These are phyloP conservation scores for Drosophila prolongata DNA, from an alignment of 2,888 invertebrate genomes.

Conservation along the genomic window DNA sequence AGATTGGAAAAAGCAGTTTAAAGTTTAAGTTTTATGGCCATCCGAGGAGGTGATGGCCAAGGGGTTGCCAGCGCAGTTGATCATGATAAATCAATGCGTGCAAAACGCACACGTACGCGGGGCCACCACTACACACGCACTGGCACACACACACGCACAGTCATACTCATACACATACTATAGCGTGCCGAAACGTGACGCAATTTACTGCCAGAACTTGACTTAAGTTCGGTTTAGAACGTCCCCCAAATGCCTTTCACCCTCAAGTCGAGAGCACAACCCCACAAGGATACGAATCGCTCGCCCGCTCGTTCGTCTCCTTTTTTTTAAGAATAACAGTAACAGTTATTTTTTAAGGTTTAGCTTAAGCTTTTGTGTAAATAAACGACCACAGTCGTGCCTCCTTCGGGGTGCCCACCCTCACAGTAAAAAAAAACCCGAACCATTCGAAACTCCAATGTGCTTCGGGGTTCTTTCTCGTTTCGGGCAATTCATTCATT, in stretches of 20 bases:
- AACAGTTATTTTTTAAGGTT: slow-evolving; percentile 81
- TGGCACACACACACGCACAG: slow-evolving; percentile 11
- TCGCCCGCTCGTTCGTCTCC: slow-evolving; percentile 31
- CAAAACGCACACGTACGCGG: slow-evolving; percentile 77
- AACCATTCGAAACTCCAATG: slow-evolving; percentile 29
- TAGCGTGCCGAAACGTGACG: slow-evolving; percentile 80
- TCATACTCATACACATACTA: slow-evolving; percentile 19
- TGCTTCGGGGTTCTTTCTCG: slow-evolving; percentile 46
- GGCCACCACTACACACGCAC: slow-evolving; percentile 34
- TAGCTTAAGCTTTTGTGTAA: slow-evolving; percentile 82
- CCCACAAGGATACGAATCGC: slow-evolving; percentile 53
- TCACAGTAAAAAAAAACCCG: slow-evolving; percentile 17
- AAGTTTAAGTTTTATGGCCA: slow-evolving; percentile 78
- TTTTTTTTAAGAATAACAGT: slow-evolving; percentile 76
- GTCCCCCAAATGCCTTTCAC: slow-evolving; percentile 49
- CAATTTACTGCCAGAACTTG: slow-evolving; percentile 79
- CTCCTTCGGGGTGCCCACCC: slow-evolving; percentile 48
- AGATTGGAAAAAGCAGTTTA: slow-evolving; percentile 63
- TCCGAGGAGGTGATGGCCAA: slow-evolving; percentile 44
- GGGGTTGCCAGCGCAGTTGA: slow-evolving; percentile 71
- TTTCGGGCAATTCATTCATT: slow-evolving; percentile 79
- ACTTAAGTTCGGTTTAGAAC: slow-evolving; percentile 65
- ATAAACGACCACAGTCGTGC: slow-evolving; percentile 76
- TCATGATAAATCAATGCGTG: slow-evolving; percentile 83
- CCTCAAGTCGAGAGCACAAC: slow-evolving; percentile 55